Evolutionary conservation across 2,888 invertebrate genomes (phyloP), one percentile per base, ranked within the genome.

Genomic region (Limnephilus auricula): DNA sequence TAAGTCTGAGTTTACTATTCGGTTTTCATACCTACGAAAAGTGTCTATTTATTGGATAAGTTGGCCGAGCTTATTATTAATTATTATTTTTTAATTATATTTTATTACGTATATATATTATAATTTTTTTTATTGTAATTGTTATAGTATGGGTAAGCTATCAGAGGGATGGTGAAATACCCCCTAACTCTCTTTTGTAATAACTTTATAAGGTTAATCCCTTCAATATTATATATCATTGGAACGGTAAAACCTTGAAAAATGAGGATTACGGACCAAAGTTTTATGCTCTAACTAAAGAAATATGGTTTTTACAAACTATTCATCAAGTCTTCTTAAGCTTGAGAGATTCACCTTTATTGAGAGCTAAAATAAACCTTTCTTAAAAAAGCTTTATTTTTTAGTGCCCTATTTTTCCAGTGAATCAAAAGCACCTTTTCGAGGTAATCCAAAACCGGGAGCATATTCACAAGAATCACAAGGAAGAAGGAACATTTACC

Each of bases 401-500:
- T 65, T 6, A 65, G 65, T 65, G 25, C 25, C 25, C 65, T 5
- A 6, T 65, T 65, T 65, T 25, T 65, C 25, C 25, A 65, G 9
- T 65, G 65, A 6, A 25, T n/a, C 65, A 2, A 65, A 25, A 65
- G 65, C n/a, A 65, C 65, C 65, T 65, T n/a, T 65, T n/a, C 25
- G 25, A 65, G 65, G 18, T 65, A 65, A 65, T 65, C 65, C 65
- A 25, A 6, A 18, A n/a, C 25, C n/a, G 65, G 65, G 25, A 65
- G 65, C 65, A 65, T 65, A 65, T 65, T 65, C 65, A 65, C 65
- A 65, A 65, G n/a, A 25, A 65, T 65, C 65, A 65, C 65, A 65
- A n/a, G 65, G 65, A n/a, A 65, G 65, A 6, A 65, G 65, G 25
- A 65, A 82, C 82, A 82, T 82, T 82, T 82, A 82, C 82, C 82